Percentiles rank a stretch among this genome's conserved stretches.
These are phyloP conservation scores for Pardosa pseudoannulata DNA, from an alignment of 2,888 invertebrate species.

Conservation along the genomic window DNA sequence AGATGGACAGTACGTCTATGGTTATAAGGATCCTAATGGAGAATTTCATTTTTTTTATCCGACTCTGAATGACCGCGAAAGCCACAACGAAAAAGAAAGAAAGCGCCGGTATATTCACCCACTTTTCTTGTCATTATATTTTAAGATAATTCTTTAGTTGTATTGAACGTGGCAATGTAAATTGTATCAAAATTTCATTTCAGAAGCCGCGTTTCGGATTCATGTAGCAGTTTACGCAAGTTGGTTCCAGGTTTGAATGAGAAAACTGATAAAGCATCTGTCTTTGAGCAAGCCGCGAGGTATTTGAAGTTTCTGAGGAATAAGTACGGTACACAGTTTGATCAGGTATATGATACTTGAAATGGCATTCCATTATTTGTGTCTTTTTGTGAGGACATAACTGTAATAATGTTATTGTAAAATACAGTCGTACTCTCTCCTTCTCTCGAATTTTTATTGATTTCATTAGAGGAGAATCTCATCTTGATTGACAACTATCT, in stretches of 20 bases:
- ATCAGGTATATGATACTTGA: slow-evolving; percentile 44
- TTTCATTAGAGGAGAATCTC: no score
- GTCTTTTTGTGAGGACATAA: background rate
- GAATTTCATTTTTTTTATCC: slow-evolving; percentile 43
- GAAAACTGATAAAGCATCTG: slow-evolving; percentile 78
- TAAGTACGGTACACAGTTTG: slow-evolving; percentile 49
- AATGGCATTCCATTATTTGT: background rate
- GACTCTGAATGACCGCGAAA: slow-evolving; percentile 39
- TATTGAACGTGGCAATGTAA: no score
- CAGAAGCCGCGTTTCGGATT: slow-evolving; percentile 76
- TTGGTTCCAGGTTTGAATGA: slow-evolving; percentile 77
- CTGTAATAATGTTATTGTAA: no score
- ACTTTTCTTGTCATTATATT: background rate
- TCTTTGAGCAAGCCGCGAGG: slow-evolving; percentile 77
- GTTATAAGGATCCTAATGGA: slow-evolving; percentile 43
- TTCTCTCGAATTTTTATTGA: no score
- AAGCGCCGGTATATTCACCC: slow-evolving; percentile 45
- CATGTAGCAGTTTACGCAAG: slow-evolving; percentile 77
- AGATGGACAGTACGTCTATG: slow-evolving; percentile 53
- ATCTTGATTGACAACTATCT: no score
- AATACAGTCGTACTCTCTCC: no score
- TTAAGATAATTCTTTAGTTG: no score
- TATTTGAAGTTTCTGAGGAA: slow-evolving; percentile 75
- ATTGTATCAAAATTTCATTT: slow-evolving; percentile 22
- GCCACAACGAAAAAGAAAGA: slow-evolving; percentile 70